A percentile compares a stretch with the other conserved stretches of the same genome.
These are phyloP conservation scores for Ennomos erosarius DNA, from an alignment of 2,888 invertebrate genomes.

Conservation along the genomic window DNA sequence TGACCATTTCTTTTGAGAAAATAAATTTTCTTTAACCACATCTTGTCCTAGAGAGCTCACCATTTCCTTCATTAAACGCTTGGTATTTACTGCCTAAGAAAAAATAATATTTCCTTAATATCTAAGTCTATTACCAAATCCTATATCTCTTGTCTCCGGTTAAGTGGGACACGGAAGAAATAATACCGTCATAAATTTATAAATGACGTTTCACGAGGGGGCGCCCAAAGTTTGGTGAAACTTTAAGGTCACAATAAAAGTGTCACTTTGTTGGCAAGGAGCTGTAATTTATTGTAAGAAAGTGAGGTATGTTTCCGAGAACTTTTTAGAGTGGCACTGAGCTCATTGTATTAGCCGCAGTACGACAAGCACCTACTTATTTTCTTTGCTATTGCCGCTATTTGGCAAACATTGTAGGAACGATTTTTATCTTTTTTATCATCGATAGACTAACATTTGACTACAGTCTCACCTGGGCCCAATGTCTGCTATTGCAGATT, in stretches of 20 bases:
- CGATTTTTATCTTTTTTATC: too few relatives aligned
- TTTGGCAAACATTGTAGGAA: too few relatives aligned
- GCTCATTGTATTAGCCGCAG: too few relatives aligned
- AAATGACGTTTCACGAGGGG: slow-evolving; percentile 65
- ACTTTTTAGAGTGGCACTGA: not conserved
- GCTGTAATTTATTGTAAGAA: slow-evolving; percentile 57
- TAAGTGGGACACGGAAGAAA: slow-evolving; percentile 51
- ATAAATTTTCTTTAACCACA: too few relatives aligned
- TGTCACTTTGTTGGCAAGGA: slow-evolving; percentile 60
- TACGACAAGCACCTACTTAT: not conserved
- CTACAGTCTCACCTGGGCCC: too few relatives aligned
- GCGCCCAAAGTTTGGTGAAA: slow-evolving; percentile 59
- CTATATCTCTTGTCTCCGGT: slow-evolving; percentile 49
- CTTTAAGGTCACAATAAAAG: slow-evolving; percentile 72
- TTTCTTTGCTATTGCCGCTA: too few relatives aligned
- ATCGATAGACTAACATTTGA: too few relatives aligned
- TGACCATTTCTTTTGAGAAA: too few relatives aligned
- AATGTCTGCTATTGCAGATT: too few relatives aligned
- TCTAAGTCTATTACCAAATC: slow-evolving; percentile 46
- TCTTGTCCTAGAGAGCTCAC: too few relatives aligned
- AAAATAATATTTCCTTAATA: slow-evolving; percentile 4
- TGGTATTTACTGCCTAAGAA: too few relatives aligned
- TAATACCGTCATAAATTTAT: slow-evolving; percentile 70
- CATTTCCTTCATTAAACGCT: too few relatives aligned
- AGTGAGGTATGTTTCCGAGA: slow-evolving; percentile 11